Conservation (phyloP, 2,113 vertebrate species). For the Choloepus hoffmanni region DNA sequence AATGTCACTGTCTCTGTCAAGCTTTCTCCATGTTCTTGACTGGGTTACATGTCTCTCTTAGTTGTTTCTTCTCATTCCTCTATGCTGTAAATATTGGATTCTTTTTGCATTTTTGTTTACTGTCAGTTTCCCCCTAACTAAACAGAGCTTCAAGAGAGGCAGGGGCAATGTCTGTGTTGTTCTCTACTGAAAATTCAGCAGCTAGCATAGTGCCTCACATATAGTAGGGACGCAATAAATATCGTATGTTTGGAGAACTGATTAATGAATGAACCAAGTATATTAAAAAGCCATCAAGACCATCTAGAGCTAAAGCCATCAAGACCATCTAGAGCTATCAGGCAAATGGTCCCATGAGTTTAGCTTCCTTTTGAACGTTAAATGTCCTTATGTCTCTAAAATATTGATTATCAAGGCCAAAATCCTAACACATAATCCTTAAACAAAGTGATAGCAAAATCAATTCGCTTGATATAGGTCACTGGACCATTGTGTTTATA, state of each 20-base stretch:
- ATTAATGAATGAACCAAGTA: slow-evolving; percentile 16
- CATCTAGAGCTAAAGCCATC: not conserved
- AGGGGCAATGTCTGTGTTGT: not conserved
- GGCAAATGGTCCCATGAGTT: not conserved
- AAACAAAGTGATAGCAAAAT: not conserved
- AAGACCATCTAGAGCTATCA: not conserved
- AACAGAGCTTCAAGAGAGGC: not conserved
- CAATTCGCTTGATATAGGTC: not conserved
- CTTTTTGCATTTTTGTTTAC: not conserved
- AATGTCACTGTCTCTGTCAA: too few relatives aligned
- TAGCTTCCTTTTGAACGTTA: not conserved
- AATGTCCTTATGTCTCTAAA: not conserved
- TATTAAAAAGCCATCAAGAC: not conserved
- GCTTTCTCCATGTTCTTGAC: too few relatives aligned
- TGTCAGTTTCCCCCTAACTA: not conserved
- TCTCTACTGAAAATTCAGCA: not conserved
- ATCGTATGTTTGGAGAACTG: slow-evolving; percentile 22
- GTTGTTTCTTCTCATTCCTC: too few relatives aligned
- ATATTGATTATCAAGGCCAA: not conserved
- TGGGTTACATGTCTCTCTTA: too few relatives aligned
- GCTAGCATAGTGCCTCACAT: not conserved
- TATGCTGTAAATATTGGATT: too few relatives aligned
- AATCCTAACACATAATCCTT: not conserved
- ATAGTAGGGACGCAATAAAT: not conserved
- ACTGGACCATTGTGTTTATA: not conserved